phyloP scores from a whole-genome alignment of 1,140 invertebrate species.

The Bicyclus anynana region DNA sequence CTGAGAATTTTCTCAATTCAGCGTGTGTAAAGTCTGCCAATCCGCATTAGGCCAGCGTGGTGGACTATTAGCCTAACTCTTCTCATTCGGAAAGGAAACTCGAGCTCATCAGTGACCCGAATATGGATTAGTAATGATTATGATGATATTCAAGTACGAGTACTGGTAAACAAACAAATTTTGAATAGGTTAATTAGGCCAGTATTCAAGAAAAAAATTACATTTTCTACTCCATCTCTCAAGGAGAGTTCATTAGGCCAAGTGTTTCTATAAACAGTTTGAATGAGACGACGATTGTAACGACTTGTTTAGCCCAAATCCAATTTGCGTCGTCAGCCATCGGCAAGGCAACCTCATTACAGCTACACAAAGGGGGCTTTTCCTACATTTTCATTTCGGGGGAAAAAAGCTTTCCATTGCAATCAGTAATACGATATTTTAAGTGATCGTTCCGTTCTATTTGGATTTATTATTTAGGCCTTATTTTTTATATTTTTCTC shows the following conservation, averaged over 20 bases:
- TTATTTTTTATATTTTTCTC: no score
- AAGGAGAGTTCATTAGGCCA: not conserved
- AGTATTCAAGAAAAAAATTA: no score
- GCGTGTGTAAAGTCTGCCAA: no score
- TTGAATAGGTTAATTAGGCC: no score
- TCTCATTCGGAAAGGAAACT: no score
- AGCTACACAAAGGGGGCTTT: slow-evolving; percentile 18
- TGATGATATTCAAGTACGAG: no score
- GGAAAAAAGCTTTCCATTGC: slow-evolving; percentile 20
- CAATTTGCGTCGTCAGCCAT: slow-evolving; percentile 43
- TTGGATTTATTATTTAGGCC: not conserved
- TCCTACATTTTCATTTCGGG: slow-evolving; percentile 18
- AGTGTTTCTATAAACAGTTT: slow-evolving; percentile 11
- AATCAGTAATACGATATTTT: slow-evolving; percentile 18
- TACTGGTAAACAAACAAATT: no score
- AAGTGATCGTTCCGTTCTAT: not conserved
- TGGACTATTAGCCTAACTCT: no score
- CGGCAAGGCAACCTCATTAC: slow-evolving; percentile 31
- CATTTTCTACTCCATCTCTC: not conserved
- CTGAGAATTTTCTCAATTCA: no score
- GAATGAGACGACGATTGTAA: slow-evolving; percentile 29
- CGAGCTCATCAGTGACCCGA: no score
- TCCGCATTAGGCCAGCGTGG: no score
- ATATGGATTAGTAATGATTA: no score
- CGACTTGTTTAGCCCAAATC: slow-evolving; percentile 51